phyloP scores from a whole-genome alignment of 2,113 vertebrate genomes.

The Chunga burmeisteri region DNA sequence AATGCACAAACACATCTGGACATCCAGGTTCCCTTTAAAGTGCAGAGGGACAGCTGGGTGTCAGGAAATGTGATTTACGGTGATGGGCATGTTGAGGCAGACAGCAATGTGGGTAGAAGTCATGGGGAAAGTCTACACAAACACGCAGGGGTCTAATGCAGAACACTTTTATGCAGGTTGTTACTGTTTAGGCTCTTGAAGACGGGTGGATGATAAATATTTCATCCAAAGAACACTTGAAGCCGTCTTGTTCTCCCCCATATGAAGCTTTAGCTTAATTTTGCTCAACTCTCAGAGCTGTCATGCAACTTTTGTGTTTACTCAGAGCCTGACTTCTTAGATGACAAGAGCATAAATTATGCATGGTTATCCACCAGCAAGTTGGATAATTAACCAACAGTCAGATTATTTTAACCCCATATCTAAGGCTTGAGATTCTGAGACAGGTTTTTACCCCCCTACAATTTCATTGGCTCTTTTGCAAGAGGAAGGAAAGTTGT shows the following conservation, averaged over 20 bases:
- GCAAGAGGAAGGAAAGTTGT: neutral
- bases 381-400: neutral
- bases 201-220: neutral
- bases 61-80: neutral
- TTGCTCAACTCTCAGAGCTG: neutral
- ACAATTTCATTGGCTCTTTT: neutral
- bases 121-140: neutral
- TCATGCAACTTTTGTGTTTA: neutral
- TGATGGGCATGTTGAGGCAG: neutral
- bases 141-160: neutral
- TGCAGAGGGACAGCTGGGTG: neutral
- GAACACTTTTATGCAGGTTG: neutral
- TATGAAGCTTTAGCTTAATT: neutral
- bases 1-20: neutral
- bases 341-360: neutral
- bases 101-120: neutral
- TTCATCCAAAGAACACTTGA: neutral
- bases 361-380: neutral
- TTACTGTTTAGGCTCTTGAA: neutral
- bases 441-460: rapidly evolving
- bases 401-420: neutral
- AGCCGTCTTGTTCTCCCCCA: neutral
- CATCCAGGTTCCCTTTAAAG: neutral
- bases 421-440: neutral
- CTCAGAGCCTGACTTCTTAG: neutral